Percentiles rank a stretch among this genome's conserved stretches.
Evolutionary conservation across 2,797 vertebrate genomes (phyloP).

Genomic region (Capromys pilorides): DNA sequence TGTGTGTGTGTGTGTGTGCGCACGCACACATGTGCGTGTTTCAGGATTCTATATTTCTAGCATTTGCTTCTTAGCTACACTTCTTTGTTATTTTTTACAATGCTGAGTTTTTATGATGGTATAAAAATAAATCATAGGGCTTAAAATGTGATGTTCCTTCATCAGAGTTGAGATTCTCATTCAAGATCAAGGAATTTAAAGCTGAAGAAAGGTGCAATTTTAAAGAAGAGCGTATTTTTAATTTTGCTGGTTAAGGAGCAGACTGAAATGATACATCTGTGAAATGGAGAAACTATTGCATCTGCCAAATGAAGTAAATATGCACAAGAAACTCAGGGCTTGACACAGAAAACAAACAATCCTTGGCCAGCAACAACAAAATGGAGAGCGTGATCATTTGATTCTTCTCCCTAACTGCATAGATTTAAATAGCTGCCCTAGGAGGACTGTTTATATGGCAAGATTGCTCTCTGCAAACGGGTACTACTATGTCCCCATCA

Average conservation of each 20-base stretch:
- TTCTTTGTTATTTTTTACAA: conserved; percentile 34
- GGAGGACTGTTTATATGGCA: neutral
- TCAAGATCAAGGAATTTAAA: neutral
- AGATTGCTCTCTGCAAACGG: neutral
- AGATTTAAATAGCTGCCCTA: neutral
- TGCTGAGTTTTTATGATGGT: neutral
- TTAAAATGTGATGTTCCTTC: neutral
- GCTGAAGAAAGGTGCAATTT: neutral
- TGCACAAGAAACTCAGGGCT: neutral
- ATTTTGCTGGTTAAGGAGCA: neutral
- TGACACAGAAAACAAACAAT: neutral
- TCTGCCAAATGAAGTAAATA: neutral
- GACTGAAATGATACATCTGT: neutral
- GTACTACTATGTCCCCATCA: neutral
- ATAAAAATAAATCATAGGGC: neutral
- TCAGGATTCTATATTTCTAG: neutral
- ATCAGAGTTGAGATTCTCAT: neutral
- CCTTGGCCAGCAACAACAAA: neutral
- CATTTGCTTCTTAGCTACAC: neutral
- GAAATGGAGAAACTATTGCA: neutral
- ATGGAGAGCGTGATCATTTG: neutral
- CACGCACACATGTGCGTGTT: neutral
- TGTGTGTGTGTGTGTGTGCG: no score
- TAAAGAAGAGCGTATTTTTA: neutral
- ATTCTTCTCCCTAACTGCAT: neutral